phyloP scores from a whole-genome alignment of 2,797 vertebrate genomes.

The Anguilla obscura region DNA sequence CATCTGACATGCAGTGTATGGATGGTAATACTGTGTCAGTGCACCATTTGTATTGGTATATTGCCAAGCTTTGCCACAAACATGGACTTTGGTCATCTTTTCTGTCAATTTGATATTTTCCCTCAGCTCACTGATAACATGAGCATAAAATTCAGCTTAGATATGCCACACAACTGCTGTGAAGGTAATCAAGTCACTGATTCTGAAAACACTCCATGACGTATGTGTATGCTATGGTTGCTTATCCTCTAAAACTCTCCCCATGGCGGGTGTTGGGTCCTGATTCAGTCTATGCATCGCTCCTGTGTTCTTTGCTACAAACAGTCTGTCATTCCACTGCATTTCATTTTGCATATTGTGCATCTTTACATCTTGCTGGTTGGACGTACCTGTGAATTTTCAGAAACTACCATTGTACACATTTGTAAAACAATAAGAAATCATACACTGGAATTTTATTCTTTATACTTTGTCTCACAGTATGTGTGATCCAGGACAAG shows the following conservation, averaged over 20 bases:
- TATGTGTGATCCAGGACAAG: not conserved
- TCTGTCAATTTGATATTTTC: slow-evolving; percentile 14
- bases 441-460: not conserved
- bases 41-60: slow-evolving; percentile 1
- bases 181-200: not conserved
- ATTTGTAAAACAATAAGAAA: not conserved
- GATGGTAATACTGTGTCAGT: not conserved
- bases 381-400: not conserved
- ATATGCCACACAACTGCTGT: not conserved
- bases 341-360: not conserved
- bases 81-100: not conserved
- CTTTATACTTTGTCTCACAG: not conserved
- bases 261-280: not conserved
- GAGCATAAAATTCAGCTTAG: not conserved
- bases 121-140: not conserved
- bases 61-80: not conserved
- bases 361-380: not conserved
- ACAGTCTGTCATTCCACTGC: not conserved
- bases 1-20: not conserved
- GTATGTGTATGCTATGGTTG: not conserved
- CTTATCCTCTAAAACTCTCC: not conserved
- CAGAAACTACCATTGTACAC: not conserved
- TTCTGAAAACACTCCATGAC: not conserved
- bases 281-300: not conserved
- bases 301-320: not conserved